phyloP scores from a whole-genome alignment of 1,140 invertebrate species.

The Heliconius himera region DNA sequence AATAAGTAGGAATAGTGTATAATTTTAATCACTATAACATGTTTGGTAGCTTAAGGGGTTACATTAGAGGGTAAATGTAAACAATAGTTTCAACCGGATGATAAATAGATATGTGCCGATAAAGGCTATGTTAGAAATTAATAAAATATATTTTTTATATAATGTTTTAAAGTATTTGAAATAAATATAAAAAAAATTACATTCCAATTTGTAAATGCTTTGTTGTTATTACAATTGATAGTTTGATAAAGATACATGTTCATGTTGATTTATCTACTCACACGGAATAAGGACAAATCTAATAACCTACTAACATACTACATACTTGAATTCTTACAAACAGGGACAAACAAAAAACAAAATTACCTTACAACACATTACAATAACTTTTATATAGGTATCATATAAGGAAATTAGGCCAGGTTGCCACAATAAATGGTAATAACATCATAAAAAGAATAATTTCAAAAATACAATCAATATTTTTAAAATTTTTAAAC shows the following conservation, averaged over 20 bases:
- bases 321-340: too few species aligned
- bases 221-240: neutral
- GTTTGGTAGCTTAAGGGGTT: neutral
- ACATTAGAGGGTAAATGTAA: neutral
- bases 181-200: too few species aligned
- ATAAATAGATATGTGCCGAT: neutral
- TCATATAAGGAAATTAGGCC: slow-evolving; percentile 1
- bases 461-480: neutral
- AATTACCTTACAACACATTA: too few species aligned
- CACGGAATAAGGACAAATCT: too few species aligned
- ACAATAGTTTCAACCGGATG: neutral
- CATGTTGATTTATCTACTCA: too few species aligned
- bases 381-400: neutral
- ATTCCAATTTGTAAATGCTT: neutral
- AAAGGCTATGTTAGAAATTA: neutral
- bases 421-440: neutral
- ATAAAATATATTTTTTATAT: neutral
- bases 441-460: neutral
- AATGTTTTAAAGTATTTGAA: too few species aligned
- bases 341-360: too few species aligned
- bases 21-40: neutral
- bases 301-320: too few species aligned
- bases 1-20: neutral
- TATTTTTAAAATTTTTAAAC: too few species aligned
- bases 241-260: neutral